Base-by-base conservation (phyloP, 2,113 vertebrate genomes). In the Scytalopus superciliaris region DNA sequence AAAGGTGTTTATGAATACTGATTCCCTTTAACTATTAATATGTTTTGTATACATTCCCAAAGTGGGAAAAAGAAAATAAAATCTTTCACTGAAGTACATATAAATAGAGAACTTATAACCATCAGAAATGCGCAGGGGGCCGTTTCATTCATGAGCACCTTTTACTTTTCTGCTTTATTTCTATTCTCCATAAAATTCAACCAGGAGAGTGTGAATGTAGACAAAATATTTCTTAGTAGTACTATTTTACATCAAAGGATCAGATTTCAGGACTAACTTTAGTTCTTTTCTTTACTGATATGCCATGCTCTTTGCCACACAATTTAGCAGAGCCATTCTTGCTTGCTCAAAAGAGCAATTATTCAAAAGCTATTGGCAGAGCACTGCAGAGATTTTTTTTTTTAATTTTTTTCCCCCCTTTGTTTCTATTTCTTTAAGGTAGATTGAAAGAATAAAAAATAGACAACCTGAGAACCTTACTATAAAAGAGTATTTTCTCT, bases 321-420 rank as follows among this genome's bases (percentile, higher is more conserved):
- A 40, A 15, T 67, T 66, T 76, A 62, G 13, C 12, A 68, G 31
- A 89, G 17, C 11, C 19, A 76, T 68, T 3, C 4, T 31, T 72
- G 5, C 23, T 39, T 63, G 19, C 27, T 87, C 24, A 57, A 76
- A 84, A 28, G 10, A 31, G 0, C 6, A 42, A 24, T 69, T 75
- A 28, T 9, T 30, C 1, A 2, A 72, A 0, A 4, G 2, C 8
- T 57, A 10, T 40, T 60, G 39, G 5, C 19, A 45, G 19, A 69
- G 28, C 33, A 37, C 10, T 44, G 21, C 35, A 14, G 14, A 33
- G 1, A 6, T 14, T 23, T 27, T 30, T 22, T 15, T 44, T 40
- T 33, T n/a, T n/a, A n/a, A n/a, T n/a, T 23, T 28, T 22, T 40
- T 19, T 31, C 12, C 6, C 5, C 15, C 21, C 25, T 13, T 10